These are phyloP conservation scores for Dasyprocta punctata DNA, from an alignment of 2,113 vertebrate species.

Conservation along the genomic window DNA sequence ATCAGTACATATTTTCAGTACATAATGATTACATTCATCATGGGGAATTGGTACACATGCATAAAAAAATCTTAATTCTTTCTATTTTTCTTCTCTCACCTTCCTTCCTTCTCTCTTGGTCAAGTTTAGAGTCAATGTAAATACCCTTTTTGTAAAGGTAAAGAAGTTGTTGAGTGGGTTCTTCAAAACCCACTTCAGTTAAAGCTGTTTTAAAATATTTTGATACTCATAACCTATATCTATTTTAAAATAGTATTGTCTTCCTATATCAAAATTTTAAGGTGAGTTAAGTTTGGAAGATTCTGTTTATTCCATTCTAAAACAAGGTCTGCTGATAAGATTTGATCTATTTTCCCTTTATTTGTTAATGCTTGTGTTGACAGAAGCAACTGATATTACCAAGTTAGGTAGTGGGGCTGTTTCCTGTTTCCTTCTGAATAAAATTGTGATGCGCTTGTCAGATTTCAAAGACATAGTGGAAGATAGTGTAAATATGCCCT, in stretches of 20 bases:
- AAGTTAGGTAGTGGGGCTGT: background rate
- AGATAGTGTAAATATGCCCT: background rate
- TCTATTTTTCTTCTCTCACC: background rate
- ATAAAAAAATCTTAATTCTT: background rate
- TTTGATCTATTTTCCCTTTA: background rate
- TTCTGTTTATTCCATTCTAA: constrained; percentile 36
- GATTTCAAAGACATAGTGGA: background rate
- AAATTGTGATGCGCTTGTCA: constrained; percentile 33
- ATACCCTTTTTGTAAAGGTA: background rate
- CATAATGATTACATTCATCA: background rate
- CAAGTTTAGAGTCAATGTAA: background rate
- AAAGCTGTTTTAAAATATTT: background rate
- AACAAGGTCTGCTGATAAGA: background rate
- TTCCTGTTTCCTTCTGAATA: background rate
- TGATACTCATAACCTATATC: background rate
- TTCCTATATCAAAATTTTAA: constrained; percentile 51
- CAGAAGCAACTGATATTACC: constrained; percentile 27
- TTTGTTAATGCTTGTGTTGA: constrained; percentile 41
- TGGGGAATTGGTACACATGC: background rate
- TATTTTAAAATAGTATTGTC: constrained; percentile 51
- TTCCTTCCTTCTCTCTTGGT: background rate
- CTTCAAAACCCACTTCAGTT: background rate
- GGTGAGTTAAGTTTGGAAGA: constrained; percentile 1
- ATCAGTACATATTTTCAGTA: background rate
- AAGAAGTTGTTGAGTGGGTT: background rate